Evolutionary conservation across 2,888 invertebrate genomes (phyloP), one percentile per base, ranked within the genome.

Genomic region (Drosophila greeni): DNA sequence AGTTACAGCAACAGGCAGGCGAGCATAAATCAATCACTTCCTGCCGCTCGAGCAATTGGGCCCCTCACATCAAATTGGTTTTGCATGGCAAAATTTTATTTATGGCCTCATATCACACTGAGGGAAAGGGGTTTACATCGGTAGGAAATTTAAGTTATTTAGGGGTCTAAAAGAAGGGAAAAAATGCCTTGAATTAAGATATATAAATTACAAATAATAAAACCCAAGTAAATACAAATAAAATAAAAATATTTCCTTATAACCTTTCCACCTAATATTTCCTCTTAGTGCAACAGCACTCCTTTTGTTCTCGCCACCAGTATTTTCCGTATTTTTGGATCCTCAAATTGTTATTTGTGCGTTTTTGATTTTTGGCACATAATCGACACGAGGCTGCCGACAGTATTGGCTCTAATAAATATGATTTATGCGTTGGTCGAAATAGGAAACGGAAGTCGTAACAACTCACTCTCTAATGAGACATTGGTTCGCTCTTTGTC

Each of bases 21-120:
- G 11, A 47, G 56, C 76, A 81, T 81, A 81, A 81, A 81, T 81
- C 80, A 81, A 81, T 81, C 83, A 83, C 82, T 76, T 81, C 78
- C 80, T 81, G 72, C 69, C 64, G 67, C 68, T 73, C 55, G 66
- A 80, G 70, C 74, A 66, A 77, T 73, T 73, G 66, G 43, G 45
- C 36, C 40, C 36, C 59, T 49, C 43, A 33, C 53, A 48, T 45
- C 39, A 52, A 49, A 61, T 45, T 58, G 47, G 55, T 51, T 56
- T 45, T 55, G 52, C 47, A 57, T 67, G 73, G 60, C 55, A 57
- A 55, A 69, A 72, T 79, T 70, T 79, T 76, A 76, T 79, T 79
- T 80, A 82, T 82, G 82, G 71, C 61, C 55, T 37, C 29, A 8
- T 12, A 29, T 4, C 9, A 31, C 45, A 45, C 29, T 45, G 18